A percentile compares a stretch with the other conserved stretches of the same genome.
phyloP scores from a whole-genome alignment of 2,888 invertebrate genomes.

The Macrosoma leucophasiata region DNA sequence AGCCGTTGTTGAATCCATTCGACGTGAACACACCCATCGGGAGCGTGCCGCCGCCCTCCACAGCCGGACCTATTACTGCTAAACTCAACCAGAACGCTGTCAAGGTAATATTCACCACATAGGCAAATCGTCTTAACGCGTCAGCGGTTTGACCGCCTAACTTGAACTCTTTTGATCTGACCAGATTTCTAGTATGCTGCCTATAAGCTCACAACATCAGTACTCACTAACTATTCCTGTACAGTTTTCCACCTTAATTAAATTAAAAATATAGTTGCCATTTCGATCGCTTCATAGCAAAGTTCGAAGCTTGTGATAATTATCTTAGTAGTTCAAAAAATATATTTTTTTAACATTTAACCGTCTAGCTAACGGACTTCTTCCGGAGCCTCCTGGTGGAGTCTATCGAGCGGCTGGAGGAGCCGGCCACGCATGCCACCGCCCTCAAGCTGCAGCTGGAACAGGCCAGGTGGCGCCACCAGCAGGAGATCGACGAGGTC shows the following conservation, averaged over 20 bases:
- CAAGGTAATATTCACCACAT: slow-evolving; percentile 69
- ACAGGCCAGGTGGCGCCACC: slow-evolving; percentile 80
- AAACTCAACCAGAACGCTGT: slow-evolving; percentile 76
- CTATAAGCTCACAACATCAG: too few species aligned
- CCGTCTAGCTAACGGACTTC: slow-evolving; percentile 79
- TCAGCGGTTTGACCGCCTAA: slow-evolving; percentile 2
- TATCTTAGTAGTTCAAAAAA: too few species aligned
- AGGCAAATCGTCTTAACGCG: background rate
- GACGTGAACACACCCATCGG: slow-evolving; percentile 41
- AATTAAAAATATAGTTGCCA: too few species aligned
- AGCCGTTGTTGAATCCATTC: slow-evolving; percentile 57
- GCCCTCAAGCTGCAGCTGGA: slow-evolving; percentile 81
- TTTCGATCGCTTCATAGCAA: too few species aligned
- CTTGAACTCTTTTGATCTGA: too few species aligned
- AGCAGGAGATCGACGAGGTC: slow-evolving; percentile 83
- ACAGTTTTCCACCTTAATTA: too few species aligned
- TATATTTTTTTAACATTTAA: too few species aligned
- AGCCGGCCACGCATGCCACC: slow-evolving; percentile 74
- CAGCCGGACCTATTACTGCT: slow-evolving; percentile 74
- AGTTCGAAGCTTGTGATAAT: too few species aligned
- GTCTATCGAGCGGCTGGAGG: slow-evolving; percentile 77
- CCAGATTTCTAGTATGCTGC: too few species aligned
- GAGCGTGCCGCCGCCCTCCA: slow-evolving; percentile 51
- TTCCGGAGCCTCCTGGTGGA: slow-evolving; percentile 83
- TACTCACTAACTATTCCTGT: too few species aligned